phyloP scores from a whole-genome alignment of 2,113 vertebrate genomes.

The Ceyx melanurus region DNA sequence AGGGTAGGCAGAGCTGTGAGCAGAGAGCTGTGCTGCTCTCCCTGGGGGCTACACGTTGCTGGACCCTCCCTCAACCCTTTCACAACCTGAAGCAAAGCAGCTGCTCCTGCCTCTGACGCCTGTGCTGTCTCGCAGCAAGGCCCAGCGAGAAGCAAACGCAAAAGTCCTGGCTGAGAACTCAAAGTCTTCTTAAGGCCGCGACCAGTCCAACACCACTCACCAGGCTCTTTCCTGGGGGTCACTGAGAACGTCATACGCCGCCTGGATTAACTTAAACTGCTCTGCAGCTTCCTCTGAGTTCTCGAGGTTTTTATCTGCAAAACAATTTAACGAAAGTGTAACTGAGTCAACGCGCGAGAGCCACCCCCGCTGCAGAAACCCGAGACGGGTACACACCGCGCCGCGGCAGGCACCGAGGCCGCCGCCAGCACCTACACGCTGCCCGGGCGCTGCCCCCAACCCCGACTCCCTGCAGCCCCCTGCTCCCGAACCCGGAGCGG shows the following conservation, averaged over 20 bases:
- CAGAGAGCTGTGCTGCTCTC: too few species aligned
- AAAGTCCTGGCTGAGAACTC: not conserved
- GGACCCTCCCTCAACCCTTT: accelerated
- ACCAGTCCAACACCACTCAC: conserved; percentile 55
- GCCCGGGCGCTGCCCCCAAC: not conserved
- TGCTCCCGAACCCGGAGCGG: too few species aligned
- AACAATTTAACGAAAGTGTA: not conserved
- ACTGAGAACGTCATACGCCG: conserved; percentile 93
- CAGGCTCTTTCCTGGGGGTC: conserved; percentile 96
- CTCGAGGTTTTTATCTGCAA: conserved; percentile 94
- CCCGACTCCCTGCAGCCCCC: not conserved
- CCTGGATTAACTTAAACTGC: conserved; percentile 95
- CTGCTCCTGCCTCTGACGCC: not conserved
- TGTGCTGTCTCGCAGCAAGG: accelerated
- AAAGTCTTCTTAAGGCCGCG: not conserved
- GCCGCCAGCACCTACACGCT: too few species aligned
- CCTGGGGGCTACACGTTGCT: accelerated
- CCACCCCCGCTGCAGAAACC: not conserved
- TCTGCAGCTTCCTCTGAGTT: conserved; percentile 90
- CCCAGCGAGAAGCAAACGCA: not conserved
- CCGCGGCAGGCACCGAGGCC: not conserved
- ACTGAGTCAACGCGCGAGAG: not conserved
- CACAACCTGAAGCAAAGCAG: accelerated
- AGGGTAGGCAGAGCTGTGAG: too few species aligned
- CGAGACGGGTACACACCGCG: not conserved